Base-by-base conservation (phyloP, 2,113 vertebrate genomes). In the Alligator sinensis region DNA sequence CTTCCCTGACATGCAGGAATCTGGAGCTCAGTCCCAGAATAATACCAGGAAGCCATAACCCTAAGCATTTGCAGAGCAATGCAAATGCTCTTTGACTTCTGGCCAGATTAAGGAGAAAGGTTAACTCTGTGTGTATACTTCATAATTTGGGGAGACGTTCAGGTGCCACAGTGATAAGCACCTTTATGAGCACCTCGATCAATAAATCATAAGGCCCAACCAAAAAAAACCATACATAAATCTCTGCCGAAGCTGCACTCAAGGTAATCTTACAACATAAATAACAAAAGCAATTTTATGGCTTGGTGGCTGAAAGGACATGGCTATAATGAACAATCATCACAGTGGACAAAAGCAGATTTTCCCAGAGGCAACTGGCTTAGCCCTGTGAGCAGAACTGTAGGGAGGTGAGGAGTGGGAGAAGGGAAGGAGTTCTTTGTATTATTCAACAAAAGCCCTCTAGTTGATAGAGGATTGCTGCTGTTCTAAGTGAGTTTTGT, bases 271-370 rank as follows among this genome's bases (percentile, higher is more conserved):
- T 62, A 63, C 64, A 81, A 79, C 61, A 82, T 78, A 91, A 93
- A 81, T 88, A 94, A 95, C 86, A 80, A 91, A 97, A 93, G 57
- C 68, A 91, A 91, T 96, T 95, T 93, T 88, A 88, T 1, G 2
- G 79, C 54, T 89, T 90, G 22, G 63, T 85, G 77, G 30, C 84
- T 22, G 84, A 83, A 87, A 86, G 54, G 58, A 87, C 80, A 79
- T 6, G 28, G 28, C 47, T 85, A 11, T n/a, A 87, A 64, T 24
- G 59, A 90, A 9, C 61, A 86, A 77, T 94, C 78, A 86, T 84
- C 87, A 70, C 77, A 80, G 75, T 27, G 75, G 87, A 86, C 61
- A 79, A 94, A 91, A 80, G 10, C 75, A 93, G 75, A 86, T 91
- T 91, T 92, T 86, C 61, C 58, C 75, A 6, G 0, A 1, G 2